Conservation (phyloP, 2,888 invertebrate species). For the Pseudoips prasinana region DNA sequence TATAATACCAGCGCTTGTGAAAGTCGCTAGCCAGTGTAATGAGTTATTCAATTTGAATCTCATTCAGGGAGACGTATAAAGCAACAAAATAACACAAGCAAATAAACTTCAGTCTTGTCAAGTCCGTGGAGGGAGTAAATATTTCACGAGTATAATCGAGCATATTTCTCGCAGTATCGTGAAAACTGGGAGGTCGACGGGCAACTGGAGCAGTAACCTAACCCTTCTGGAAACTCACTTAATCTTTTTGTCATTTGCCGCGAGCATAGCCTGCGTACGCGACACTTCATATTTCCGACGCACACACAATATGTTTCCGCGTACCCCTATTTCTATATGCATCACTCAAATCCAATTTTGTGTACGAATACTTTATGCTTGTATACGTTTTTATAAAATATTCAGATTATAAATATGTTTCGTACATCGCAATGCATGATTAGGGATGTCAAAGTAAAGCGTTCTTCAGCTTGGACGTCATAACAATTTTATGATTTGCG, state of each 20-base stretch:
- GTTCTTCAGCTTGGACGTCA: no score
- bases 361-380: slow-evolving; percentile 10
- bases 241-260: slow-evolving; percentile 19
- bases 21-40: no score
- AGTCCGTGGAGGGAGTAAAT: slow-evolving; percentile 8
- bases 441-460: no score
- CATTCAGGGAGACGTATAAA: no score
- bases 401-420: slow-evolving; percentile 21
- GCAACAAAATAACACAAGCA: slow-evolving; percentile 6
- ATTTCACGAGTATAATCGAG: slow-evolving; percentile 10
- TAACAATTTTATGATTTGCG: no score
- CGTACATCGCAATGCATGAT: no score
- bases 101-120: slow-evolving; percentile 5
- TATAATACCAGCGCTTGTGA: no score
- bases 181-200: slow-evolving; percentile 1
- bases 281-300: slow-evolving; percentile 12
- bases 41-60: no score
- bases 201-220: no score
- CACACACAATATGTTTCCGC: slow-evolving; percentile 5
- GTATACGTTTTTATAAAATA: slow-evolving; percentile 14
- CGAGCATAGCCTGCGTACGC: slow-evolving; percentile 7
- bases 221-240: slow-evolving; percentile 16
- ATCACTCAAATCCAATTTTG: slow-evolving; percentile 13
- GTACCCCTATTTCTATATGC: slow-evolving; percentile 10
- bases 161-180: slow-evolving; percentile 1